These are phyloP conservation scores for Flexamia atlantica DNA, from an alignment of 2,888 invertebrate genomes.

Conservation along the genomic window DNA sequence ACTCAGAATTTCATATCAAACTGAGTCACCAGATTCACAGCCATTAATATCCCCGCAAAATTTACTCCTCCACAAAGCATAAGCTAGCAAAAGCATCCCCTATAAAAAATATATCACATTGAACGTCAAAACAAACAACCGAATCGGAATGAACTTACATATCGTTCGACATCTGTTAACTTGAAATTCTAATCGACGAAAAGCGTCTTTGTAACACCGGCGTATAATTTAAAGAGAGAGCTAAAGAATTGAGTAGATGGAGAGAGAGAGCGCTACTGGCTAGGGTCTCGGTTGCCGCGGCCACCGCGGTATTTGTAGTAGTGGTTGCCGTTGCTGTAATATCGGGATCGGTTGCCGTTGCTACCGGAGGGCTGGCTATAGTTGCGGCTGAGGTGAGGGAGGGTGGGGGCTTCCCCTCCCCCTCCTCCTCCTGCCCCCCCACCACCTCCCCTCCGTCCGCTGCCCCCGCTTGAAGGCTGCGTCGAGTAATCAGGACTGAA, in stretches of 20 bases:
- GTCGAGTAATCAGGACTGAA: conserved; percentile 64
- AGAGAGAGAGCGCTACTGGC: conserved; percentile 44
- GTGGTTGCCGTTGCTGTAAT: conserved; percentile 70
- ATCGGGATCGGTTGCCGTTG: conserved; percentile 65
- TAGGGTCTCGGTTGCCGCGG: conserved; percentile 63
- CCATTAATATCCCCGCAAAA: conserved; percentile 17
- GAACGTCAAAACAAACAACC: conserved; percentile 26
- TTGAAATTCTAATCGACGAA: conserved; percentile 37
- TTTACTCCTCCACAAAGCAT: background rate
- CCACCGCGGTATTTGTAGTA: conserved; percentile 69
- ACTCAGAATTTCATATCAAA: background rate
- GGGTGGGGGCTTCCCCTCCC: conserved; percentile 69
- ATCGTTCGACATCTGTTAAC: background rate
- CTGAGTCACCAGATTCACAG: conserved; percentile 17
- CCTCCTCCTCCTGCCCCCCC: conserved; percentile 66
- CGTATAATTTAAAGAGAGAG: conserved; percentile 47
- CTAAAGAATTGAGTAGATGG: conserved; percentile 29
- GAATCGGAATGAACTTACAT: conserved; percentile 11
- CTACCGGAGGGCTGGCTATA: conserved; percentile 67
- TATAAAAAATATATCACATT: conserved; percentile 35
- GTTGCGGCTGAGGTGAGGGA: conserved; percentile 68
- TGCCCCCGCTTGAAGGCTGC: conserved; percentile 49
- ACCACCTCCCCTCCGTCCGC: conserved; percentile 57
- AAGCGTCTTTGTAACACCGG: conserved; percentile 35
- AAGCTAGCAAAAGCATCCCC: conserved; percentile 36